Evolutionary conservation across 2,797 vertebrate species (phyloP).

Genomic region (Aphelocoma californica): DNA sequence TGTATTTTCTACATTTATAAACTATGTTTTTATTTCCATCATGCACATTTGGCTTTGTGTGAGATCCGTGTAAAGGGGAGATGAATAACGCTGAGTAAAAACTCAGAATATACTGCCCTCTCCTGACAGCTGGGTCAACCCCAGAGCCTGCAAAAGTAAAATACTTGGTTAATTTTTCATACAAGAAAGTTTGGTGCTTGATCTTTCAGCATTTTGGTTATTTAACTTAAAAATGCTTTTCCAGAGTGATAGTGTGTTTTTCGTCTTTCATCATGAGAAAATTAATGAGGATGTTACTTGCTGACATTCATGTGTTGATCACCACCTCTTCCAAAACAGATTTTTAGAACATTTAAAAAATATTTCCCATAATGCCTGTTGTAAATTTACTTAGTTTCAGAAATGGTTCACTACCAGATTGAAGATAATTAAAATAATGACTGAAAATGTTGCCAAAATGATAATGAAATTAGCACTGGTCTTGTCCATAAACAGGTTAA

Average conservation of each 20-base stretch:
- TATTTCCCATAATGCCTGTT: background rate
- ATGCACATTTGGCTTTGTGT: background rate
- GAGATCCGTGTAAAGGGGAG: background rate
- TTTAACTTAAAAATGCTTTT: background rate
- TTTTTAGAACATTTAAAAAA: background rate
- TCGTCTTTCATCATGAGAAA: background rate
- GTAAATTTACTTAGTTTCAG: constrained; percentile 6
- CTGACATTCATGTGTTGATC: background rate
- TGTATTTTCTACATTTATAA: background rate
- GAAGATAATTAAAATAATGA: background rate
- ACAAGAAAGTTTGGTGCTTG: background rate
- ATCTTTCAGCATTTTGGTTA: background rate
- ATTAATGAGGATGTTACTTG: background rate
- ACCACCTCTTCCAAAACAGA: background rate
- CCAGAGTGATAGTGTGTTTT: background rate
- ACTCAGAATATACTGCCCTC: background rate
- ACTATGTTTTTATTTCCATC: background rate
- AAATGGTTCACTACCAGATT: constrained; percentile 1
- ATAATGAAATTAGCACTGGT: constrained; percentile 42
- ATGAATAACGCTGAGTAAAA: background rate
- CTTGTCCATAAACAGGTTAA: constrained; percentile 12
- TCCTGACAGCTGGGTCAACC: background rate
- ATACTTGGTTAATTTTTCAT: background rate
- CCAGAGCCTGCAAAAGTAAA: background rate
- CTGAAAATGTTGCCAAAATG: constrained; percentile 33